phyloP scores from a whole-genome alignment of 2,113 vertebrate species.

The Pterocles orientalis region DNA sequence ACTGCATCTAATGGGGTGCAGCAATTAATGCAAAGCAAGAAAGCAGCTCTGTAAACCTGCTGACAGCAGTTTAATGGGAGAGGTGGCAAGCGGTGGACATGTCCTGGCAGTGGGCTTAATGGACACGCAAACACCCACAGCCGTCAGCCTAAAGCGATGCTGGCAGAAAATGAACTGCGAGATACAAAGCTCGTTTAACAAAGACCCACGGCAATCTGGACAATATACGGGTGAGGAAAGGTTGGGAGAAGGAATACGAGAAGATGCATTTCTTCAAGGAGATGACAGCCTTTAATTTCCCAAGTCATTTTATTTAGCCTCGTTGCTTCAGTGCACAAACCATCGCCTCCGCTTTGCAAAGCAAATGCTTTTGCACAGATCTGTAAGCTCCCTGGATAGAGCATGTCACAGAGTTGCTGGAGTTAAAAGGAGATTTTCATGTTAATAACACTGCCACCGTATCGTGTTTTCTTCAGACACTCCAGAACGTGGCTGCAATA shows the following conservation, averaged over 20 bases:
- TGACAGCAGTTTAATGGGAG: conserved; percentile 74
- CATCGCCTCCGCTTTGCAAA: conserved; percentile 1
- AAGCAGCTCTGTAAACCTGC: conserved; percentile 53
- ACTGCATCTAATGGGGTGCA: neutral
- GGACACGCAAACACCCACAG: conserved; percentile 71
- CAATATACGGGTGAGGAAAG: conserved; percentile 32
- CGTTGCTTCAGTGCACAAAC: conserved; percentile 40
- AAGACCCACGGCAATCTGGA: conserved; percentile 56
- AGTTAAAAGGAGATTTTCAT: conserved; percentile 23
- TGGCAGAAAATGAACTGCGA: conserved; percentile 79
- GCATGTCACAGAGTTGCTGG: neutral
- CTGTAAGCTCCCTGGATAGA: neutral
- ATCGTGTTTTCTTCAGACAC: conserved; percentile 33
- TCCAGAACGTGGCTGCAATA: conserved; percentile 21
- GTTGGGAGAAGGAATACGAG: conserved; percentile 19
- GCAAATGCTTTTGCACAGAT: conserved; percentile 17
- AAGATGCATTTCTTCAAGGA: conserved; percentile 50
- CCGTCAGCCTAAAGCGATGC: conserved; percentile 69
- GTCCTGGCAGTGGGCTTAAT: conserved; percentile 74
- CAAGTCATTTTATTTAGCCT: conserved; percentile 31
- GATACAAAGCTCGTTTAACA: conserved; percentile 73
- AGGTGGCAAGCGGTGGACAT: conserved; percentile 68
- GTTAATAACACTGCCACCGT: conserved; percentile 22
- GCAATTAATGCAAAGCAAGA: conserved; percentile 70
- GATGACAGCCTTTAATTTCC: conserved; percentile 35